Evolutionary conservation across 2,888 invertebrate species (phyloP).

Genomic region (Macaria liturata): DNA sequence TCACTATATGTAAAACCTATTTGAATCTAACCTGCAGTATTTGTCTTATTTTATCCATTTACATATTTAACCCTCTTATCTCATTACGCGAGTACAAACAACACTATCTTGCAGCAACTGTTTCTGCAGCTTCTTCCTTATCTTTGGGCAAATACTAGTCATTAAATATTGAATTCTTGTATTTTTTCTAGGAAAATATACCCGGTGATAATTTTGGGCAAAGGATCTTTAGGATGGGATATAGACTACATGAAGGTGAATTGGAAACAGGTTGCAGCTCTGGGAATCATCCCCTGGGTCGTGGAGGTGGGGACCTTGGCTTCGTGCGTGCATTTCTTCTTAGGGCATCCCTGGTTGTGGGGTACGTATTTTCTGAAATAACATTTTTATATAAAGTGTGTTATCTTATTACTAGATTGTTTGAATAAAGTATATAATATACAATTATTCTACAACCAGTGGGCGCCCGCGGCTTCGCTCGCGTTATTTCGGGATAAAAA

Average conservation of each 20-base stretch:
- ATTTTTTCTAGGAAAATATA: slow-evolving; percentile 61
- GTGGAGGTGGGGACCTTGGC: slow-evolving; percentile 62
- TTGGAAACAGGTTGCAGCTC: slow-evolving; percentile 57
- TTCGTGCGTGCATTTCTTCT: slow-evolving; percentile 54
- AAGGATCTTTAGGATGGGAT: slow-evolving; percentile 70
- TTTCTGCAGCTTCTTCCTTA: slow-evolving; percentile 4
- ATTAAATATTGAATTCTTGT: slow-evolving; percentile 2
- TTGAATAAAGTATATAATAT: too few species aligned
- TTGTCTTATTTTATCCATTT: too few species aligned
- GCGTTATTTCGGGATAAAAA: too few species aligned
- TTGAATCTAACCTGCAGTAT: too few species aligned
- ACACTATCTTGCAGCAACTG: slow-evolving; percentile 16
- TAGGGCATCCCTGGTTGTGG: slow-evolving; percentile 71
- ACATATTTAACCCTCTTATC: too few species aligned
- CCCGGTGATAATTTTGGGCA: slow-evolving; percentile 72
- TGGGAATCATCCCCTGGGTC: slow-evolving; percentile 69
- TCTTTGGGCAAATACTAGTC: slow-evolving; percentile 10
- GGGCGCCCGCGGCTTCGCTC: too few species aligned
- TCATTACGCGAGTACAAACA: too few species aligned
- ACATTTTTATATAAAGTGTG: too few species aligned
- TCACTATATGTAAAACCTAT: too few species aligned
- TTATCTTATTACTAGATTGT: too few species aligned
- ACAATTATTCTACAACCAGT: too few species aligned
- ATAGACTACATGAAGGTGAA: slow-evolving; percentile 60
- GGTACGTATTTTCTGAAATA: slow-evolving; percentile 49